These are phyloP conservation scores for Clangula hyemalis DNA, from an alignment of 2,797 vertebrate species.

Conservation along the genomic window DNA sequence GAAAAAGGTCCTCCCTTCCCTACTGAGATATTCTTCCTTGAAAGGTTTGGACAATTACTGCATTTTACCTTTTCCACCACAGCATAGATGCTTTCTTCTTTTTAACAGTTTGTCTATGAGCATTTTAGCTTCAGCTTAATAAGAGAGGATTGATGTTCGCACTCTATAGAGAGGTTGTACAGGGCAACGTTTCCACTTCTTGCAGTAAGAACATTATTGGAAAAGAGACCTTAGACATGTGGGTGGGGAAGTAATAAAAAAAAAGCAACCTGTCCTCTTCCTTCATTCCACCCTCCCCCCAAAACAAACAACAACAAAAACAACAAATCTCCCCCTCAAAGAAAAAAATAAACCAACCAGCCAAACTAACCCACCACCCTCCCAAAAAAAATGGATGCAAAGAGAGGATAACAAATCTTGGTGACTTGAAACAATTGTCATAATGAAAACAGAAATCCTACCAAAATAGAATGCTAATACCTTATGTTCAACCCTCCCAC, in stretches of 20 bases:
- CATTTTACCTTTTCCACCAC: conserved; percentile 50
- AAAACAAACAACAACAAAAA: not conserved
- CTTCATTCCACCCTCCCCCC: not conserved
- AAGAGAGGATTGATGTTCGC: conserved; percentile 59
- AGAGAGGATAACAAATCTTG: not conserved
- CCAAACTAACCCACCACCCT: too few relatives aligned
- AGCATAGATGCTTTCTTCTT: conserved; percentile 54
- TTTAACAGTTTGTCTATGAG: conserved; percentile 57
- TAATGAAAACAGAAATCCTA: not conserved
- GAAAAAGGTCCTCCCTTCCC: conserved; percentile 27
- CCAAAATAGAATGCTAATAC: not conserved
- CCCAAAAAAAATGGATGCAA: not conserved
- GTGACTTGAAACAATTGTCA: not conserved
- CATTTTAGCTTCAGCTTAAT: conserved; percentile 66
- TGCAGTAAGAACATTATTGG: conserved; percentile 37
- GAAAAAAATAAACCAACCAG: too few relatives aligned
- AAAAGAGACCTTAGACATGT: conserved; percentile 31
- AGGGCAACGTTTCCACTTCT: conserved; percentile 36
- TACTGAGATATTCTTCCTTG: conserved; percentile 49
- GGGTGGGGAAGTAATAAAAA: not conserved
- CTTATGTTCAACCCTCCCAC: not conserved
- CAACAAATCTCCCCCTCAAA: too few relatives aligned
- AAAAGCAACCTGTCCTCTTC: not conserved
- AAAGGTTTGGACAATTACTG: conserved; percentile 70
- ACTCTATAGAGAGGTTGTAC: conserved; percentile 33